Evolutionary conservation across 2,888 invertebrate species (phyloP).

Genomic region (Idaea aversata): DNA sequence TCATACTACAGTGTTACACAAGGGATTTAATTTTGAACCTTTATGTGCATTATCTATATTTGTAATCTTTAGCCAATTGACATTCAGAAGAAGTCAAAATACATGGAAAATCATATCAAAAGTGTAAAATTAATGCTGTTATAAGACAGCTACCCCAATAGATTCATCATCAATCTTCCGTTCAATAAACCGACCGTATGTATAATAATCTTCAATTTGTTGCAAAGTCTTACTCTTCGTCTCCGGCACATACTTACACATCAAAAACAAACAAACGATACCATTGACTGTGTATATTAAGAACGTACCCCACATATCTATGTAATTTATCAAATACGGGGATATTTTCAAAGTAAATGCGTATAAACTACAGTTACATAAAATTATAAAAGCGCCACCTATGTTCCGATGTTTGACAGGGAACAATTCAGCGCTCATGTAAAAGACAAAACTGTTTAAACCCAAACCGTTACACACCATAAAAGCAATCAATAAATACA

Average conservation of each 20-base stretch:
- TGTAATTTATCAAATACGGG: slow-evolving; percentile 1
- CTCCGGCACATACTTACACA: slow-evolving; percentile 9
- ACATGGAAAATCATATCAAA: not conserved
- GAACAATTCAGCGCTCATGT: slow-evolving; percentile 1
- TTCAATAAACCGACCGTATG: slow-evolving; percentile 5
- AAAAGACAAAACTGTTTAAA: not conserved
- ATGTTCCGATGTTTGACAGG: slow-evolving; percentile 7
- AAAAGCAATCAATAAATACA: slow-evolving; percentile 4
- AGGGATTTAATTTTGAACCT: too few species aligned
- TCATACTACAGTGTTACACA: too few species aligned
- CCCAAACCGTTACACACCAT: not conserved
- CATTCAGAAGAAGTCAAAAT: too few species aligned
- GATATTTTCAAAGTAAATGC: slow-evolving; percentile 6
- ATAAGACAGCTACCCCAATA: not conserved
- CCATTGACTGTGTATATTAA: slow-evolving; percentile 3
- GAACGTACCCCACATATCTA: slow-evolving; percentile 7
- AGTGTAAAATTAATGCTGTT: not conserved
- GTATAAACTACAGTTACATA: slow-evolving; percentile 1
- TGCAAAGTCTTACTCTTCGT: slow-evolving; percentile 9
- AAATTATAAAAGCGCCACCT: slow-evolving; percentile 3
- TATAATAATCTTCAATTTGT: slow-evolving; percentile 6
- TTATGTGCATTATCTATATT: too few species aligned
- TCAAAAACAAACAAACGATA: not conserved
- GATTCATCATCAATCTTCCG: slow-evolving; percentile 1
- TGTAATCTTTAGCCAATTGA: too few species aligned